A percentile compares a stretch with the other conserved stretches of the same genome.
Evolutionary conservation across 2,888 invertebrate species (phyloP).

Genomic region (Acronicta leporina): DNA sequence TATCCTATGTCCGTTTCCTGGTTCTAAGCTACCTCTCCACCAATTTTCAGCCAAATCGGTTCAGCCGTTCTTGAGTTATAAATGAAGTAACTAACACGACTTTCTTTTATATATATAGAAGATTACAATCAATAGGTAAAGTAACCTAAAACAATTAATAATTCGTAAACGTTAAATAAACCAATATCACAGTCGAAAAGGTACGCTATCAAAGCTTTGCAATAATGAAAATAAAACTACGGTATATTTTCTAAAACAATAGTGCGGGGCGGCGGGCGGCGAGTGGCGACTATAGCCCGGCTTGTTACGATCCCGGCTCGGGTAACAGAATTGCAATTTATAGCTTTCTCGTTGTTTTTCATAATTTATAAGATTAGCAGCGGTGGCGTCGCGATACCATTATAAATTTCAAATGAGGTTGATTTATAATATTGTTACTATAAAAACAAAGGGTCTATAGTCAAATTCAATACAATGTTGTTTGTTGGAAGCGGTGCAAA

Average conservation of each 20-base stretch:
- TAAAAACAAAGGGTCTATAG: conserved; percentile 56
- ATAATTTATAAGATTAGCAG: conserved; percentile 80
- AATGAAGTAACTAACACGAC: no score
- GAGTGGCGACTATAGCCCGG: conserved; percentile 17
- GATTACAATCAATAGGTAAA: conserved; percentile 4
- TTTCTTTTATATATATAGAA: no score
- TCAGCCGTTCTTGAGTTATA: no score
- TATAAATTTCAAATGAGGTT: conserved; percentile 79
- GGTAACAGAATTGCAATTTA: conserved; percentile 75
- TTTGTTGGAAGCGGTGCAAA: no score
- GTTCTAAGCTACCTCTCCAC: no score
- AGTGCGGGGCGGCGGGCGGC: conserved; percentile 20
- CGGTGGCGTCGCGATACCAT: conserved; percentile 67
- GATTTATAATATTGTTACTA: conserved; percentile 69
- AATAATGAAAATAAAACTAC: conserved; percentile 38
- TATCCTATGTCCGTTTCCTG: no score
- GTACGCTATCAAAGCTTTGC: conserved; percentile 27
- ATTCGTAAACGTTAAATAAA: conserved; percentile 27
- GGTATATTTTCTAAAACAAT: conserved; percentile 35
- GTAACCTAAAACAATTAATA: conserved; percentile 9
- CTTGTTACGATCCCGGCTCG: conserved; percentile 56
- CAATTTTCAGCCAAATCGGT: no score
- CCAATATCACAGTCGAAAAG: conserved; percentile 29
- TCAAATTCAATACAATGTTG: no score
- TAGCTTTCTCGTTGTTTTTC: conserved; percentile 80